phyloP scores from a whole-genome alignment of 1,140 invertebrate species.

The Trypoxylus dichotomus region DNA sequence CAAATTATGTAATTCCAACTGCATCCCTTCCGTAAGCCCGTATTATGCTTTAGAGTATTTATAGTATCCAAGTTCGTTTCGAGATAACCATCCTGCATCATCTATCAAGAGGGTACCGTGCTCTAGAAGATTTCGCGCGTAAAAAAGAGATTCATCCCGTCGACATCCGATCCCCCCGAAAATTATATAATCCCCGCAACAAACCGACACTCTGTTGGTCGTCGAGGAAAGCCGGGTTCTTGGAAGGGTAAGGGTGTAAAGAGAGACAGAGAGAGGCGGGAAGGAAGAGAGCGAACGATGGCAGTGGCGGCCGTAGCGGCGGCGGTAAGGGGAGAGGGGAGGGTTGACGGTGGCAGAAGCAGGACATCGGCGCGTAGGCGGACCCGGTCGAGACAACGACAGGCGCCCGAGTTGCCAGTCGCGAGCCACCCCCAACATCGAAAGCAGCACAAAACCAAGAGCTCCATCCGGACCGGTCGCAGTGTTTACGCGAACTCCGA shows the following conservation, averaged over 20 bases:
- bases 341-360: conserved; percentile 36
- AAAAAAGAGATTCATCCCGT: not conserved
- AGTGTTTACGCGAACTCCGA: conserved; percentile 20
- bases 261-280: not conserved
- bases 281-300: not conserved
- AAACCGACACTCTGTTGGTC: not conserved
- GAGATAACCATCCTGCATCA: not conserved
- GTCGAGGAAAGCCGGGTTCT: not conserved
- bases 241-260: not conserved
- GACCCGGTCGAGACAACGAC: conserved; percentile 45
- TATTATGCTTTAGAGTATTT: too few species aligned
- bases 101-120: not conserved
- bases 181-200: not conserved
- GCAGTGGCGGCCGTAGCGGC: not conserved
- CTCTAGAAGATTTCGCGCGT: not conserved
- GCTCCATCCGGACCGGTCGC: conserved; percentile 8
- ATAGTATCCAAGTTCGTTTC: not conserved
- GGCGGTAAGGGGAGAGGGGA: conserved; percentile 24
- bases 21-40: too few species aligned
- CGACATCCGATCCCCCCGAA: not conserved
- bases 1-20: too few species aligned
- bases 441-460: conserved; percentile 31
- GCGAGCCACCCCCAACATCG: conserved; percentile 44
- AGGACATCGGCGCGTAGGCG: conserved; percentile 42
- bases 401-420: conserved; percentile 46